Evolutionary conservation across 2,113 vertebrate species (phyloP).

Genomic region (Seriola dumerili): DNA sequence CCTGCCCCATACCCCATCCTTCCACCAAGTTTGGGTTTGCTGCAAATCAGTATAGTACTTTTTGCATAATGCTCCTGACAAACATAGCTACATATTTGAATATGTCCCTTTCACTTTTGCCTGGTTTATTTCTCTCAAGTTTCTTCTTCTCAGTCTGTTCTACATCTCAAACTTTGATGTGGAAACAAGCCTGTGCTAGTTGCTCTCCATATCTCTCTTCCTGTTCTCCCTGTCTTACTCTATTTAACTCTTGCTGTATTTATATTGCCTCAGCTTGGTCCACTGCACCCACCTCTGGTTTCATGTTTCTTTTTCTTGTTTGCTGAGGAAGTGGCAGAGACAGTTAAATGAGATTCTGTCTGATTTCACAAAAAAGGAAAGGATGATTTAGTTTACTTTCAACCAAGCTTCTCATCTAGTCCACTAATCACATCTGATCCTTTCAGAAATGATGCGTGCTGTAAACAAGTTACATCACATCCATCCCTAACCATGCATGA

Average conservation of each 20-base stretch:
- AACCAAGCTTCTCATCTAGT: not conserved
- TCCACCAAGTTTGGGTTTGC: no score
- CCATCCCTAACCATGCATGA: not conserved
- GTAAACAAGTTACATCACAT: not conserved
- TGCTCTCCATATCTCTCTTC: slow-evolving; percentile 19
- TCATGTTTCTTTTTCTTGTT: slow-evolving; percentile 34
- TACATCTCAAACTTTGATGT: slow-evolving; percentile 40
- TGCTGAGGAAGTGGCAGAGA: slow-evolving; percentile 26
- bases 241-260: slow-evolving; percentile 36
- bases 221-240: slow-evolving; percentile 15
- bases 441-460: not conserved
- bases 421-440: slow-evolving; percentile 18
- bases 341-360: slow-evolving; percentile 22
- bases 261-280: slow-evolving; percentile 22
- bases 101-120: slow-evolving; percentile 9
- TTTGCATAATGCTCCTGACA: no score
- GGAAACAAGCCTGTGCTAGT: slow-evolving; percentile 39
- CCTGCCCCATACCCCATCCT: no score
- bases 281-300: slow-evolving; percentile 28
- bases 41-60: no score
- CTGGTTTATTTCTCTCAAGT: slow-evolving; percentile 15
- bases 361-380: slow-evolving; percentile 8
- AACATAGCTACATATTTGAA: not conserved
- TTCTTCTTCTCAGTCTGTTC: slow-evolving; percentile 12
- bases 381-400: slow-evolving; percentile 18